phyloP scores from a whole-genome alignment of 2,113 vertebrate species.

The Eulacestoma nigropectus region DNA sequence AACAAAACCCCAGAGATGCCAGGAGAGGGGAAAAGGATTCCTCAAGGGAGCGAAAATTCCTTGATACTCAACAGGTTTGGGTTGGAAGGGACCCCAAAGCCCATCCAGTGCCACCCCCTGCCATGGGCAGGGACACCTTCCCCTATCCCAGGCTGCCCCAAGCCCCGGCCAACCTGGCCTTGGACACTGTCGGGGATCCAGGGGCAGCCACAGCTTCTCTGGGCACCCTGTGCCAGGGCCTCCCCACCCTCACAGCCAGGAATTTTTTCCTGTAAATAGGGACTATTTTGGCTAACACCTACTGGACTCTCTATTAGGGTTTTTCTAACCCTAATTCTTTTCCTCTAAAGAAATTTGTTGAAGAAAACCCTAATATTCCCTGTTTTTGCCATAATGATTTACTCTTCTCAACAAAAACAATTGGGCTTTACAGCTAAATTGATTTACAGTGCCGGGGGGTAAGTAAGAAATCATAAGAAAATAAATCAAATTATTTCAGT shows the following conservation, averaged over 20 bases:
- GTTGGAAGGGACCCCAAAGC: neutral
- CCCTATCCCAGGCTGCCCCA: neutral
- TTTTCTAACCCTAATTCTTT: neutral
- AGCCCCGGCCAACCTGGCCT: neutral
- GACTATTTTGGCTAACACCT: neutral
- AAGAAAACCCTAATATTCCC: neutral
- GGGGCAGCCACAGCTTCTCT: neutral
- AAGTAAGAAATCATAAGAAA: neutral
- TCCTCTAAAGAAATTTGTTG: neutral
- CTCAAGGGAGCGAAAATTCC: neutral
- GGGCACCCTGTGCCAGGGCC: neutral
- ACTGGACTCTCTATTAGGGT: neutral
- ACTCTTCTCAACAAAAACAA: neutral
- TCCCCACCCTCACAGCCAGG: neutral
- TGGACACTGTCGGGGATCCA: neutral
- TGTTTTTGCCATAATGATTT: neutral
- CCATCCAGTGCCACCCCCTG: too few relatives aligned
- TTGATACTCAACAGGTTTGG: neutral
- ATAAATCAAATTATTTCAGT: neutral
- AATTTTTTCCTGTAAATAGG: neutral
- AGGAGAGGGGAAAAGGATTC: neutral
- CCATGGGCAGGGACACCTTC: neutral
- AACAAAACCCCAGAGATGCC: neutral
- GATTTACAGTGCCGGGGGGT: neutral
- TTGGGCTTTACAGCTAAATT: neutral